These are phyloP conservation scores for Wasmannia auropunctata DNA, from an alignment of 1,140 invertebrate species.

Conservation along the genomic window DNA sequence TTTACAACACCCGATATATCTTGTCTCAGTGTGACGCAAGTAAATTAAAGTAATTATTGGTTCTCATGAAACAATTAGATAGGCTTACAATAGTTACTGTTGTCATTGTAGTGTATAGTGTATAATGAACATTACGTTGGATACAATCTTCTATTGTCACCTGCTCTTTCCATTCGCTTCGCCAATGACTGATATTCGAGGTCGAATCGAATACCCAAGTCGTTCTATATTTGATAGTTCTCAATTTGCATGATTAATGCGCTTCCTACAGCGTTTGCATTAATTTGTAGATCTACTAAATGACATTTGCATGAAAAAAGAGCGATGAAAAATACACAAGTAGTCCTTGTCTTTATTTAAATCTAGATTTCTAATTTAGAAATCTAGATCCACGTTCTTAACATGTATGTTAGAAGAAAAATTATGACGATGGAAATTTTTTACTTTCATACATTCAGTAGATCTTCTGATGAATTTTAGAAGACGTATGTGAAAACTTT, in stretches of 20 bases:
- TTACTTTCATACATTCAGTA: slow-evolving; percentile 5
- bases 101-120: neutral
- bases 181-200: neutral
- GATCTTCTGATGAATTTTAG: neutral
- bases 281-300: slow-evolving; percentile 22
- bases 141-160: slow-evolving; percentile 40
- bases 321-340: neutral
- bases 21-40: neutral
- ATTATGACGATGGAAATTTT: neutral
- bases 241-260: slow-evolving; percentile 31
- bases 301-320: slow-evolving; percentile 21
- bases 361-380: neutral
- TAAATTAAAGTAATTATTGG: slow-evolving; percentile 22
- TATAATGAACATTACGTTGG: slow-evolving; percentile 18
- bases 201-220: neutral
- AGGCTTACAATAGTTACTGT: slow-evolving; percentile 30
- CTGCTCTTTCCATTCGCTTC: slow-evolving; percentile 16
- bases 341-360: neutral
- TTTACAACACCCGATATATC: neutral
- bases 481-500: neutral
- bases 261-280: neutral
- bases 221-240: neutral
- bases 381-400: neutral
- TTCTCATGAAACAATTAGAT: slow-evolving; percentile 25
- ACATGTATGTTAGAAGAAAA: neutral